Evolutionary conservation across 2,113 vertebrate genomes (phyloP), one percentile per base, ranked within the genome.

Genomic region (Eurystomus gularis): DNA sequence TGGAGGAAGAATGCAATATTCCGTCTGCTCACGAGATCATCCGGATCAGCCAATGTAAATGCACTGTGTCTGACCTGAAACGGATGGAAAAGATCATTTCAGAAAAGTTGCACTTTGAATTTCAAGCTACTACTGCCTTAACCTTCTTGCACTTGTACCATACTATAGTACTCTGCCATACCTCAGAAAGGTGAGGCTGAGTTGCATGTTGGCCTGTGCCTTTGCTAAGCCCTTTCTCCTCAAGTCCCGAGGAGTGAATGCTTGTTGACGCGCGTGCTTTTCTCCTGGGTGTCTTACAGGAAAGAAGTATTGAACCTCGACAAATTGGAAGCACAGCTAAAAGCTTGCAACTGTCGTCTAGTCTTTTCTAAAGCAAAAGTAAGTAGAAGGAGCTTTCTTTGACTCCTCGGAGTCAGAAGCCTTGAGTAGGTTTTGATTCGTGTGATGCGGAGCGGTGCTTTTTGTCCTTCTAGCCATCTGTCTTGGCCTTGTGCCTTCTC

Each of bases 351-450:
- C 96, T 99, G 99, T 96, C 98, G 99, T 66, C 98, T 99, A 18
- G 97, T 98, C 69, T 99, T 99, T 94, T 99, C 99, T 80, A 99
- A 99, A 99, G 99, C 99, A 64, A 99, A 99, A 99, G 99, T 99
- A 97, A 97, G 98, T 97, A 28, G 39, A 16, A 64, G 51, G 46
- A 19, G 58, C 46, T 40, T 69, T 10, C 20, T 9, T 17, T 13
- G 31, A 40, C 13, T 54, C 26, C 11, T 42, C n/a, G 42, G 42
- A 42, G 42, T 42, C 42, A 42, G 42, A 42, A 42, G 15, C 42
- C 42, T 21, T 31, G 40, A 11, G 60, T n/a, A 19, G 51, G 48
- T 77, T 81, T 76, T 21, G 37, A 0, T 76, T 62, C 21, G 6
- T 29, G 44, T 70, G 28, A 44, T 24, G 18, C 20, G 92, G 44